phyloP scores from a whole-genome alignment of 2,888 invertebrate genomes.

The Torymus texanus region DNA sequence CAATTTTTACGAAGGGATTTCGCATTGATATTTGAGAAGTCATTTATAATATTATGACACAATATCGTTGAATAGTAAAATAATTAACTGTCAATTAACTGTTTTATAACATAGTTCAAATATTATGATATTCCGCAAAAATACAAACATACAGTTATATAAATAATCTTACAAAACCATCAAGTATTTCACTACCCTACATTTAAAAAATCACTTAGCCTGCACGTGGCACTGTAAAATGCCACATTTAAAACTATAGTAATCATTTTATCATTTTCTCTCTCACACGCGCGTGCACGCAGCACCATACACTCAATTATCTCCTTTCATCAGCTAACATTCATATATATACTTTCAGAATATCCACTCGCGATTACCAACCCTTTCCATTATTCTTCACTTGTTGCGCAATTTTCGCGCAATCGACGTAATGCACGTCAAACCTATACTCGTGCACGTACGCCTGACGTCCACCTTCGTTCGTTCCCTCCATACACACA shows the following conservation, averaged over 20 bases:
- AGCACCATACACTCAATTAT: too few species aligned
- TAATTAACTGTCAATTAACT: too few species aligned
- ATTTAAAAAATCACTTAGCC: too few species aligned
- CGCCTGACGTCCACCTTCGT: not conserved
- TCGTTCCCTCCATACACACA: not conserved
- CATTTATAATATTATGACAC: not conserved
- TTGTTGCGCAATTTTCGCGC: conserved; percentile 3
- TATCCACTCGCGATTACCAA: not conserved
- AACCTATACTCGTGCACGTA: not conserved
- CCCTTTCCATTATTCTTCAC: not conserved
- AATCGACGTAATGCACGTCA: not conserved
- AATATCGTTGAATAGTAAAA: not conserved
- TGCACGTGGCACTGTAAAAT: too few species aligned
- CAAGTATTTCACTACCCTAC: too few species aligned
- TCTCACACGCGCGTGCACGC: too few species aligned
- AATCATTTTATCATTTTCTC: too few species aligned
- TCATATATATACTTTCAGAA: not conserved
- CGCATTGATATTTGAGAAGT: not conserved
- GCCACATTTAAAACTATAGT: too few species aligned
- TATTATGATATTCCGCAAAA: too few species aligned
- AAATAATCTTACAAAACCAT: too few species aligned
- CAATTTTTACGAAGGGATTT: not conserved
- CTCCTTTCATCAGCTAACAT: not conserved
- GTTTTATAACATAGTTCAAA: too few species aligned
- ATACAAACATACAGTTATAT: too few species aligned